Evolutionary conservation across 2,888 invertebrate genomes (phyloP).

Genomic region (Mythimna ferrago): DNA sequence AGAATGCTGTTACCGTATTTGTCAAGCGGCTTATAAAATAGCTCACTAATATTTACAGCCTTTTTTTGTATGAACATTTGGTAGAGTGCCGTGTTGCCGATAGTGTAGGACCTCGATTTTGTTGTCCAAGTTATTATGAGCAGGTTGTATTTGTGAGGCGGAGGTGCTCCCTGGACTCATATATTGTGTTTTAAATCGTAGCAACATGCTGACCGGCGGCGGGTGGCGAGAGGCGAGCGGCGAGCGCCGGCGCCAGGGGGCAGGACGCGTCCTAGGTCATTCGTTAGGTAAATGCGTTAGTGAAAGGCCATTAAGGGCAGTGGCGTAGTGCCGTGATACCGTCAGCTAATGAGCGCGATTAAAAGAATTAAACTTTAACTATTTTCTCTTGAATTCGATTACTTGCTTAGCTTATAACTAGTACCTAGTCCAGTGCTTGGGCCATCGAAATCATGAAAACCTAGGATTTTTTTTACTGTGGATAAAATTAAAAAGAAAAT

Average conservation of each 20-base stretch:
- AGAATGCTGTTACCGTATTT: conserved; percentile 34
- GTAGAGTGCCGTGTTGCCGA: conserved; percentile 5
- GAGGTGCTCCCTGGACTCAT: conserved; percentile 49
- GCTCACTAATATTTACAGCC: conserved; percentile 10
- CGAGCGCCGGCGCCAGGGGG: conserved; percentile 43
- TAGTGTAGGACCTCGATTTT: conserved; percentile 35
- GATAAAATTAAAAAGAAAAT: no score
- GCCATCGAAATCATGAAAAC: no score
- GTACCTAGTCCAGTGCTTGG: no score
- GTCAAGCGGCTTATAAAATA: conserved; percentile 16
- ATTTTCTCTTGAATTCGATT: conserved; percentile 62
- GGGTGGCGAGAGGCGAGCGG: conserved; percentile 21
- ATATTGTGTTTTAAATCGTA: conserved; percentile 64
- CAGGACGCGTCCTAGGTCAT: conserved; percentile 58
- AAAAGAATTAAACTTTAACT: conserved; percentile 71
- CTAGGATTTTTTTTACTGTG: no score
- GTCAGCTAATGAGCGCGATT: conserved; percentile 72
- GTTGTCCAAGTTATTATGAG: conserved; percentile 41
- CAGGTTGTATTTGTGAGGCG: conserved; percentile 38
- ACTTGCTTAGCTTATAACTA: conserved; percentile 6
- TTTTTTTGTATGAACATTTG: conserved; percentile 25
- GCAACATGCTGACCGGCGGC: conserved; percentile 55
- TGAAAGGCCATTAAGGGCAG: conserved; percentile 71
- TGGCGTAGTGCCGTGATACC: conserved; percentile 67
- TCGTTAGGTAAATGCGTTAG: conserved; percentile 69